Evolutionary conservation across 2,888 invertebrate species (phyloP).

Genomic region (Pardosa pseudoannulata): DNA sequence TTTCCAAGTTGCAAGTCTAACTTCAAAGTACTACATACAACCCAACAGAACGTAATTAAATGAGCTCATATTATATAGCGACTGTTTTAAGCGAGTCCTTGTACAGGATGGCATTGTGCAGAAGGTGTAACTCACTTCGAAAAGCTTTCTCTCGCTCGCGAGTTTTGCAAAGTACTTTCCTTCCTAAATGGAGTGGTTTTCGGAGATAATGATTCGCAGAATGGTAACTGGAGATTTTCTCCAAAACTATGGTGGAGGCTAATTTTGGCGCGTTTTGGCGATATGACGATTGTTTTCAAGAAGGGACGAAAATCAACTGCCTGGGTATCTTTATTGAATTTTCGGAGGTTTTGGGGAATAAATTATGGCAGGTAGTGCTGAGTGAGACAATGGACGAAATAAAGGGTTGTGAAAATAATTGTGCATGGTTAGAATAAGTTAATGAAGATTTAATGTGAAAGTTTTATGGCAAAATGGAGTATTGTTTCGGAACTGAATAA

Average conservation of each 20-base stretch:
- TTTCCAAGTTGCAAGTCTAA: too few species aligned
- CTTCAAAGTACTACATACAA: too few species aligned
- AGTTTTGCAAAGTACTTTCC: neutral
- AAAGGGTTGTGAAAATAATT: too few species aligned
- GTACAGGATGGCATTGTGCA: neutral
- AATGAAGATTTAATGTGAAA: neutral
- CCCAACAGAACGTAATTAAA: too few species aligned
- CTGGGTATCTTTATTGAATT: conserved; percentile 4
- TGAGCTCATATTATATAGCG: too few species aligned
- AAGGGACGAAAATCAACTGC: too few species aligned
- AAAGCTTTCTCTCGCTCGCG: too few species aligned
- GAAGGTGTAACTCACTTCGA: neutral
- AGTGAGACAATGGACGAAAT: neutral
- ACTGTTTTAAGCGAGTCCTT: too few species aligned
- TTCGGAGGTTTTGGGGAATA: neutral
- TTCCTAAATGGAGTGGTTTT: neutral
- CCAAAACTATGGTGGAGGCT: neutral
- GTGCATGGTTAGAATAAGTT: neutral
- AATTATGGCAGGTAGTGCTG: neutral
- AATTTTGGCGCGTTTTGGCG: neutral
- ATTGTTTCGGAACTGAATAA: too few species aligned
- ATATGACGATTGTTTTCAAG: neutral
- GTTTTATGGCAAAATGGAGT: neutral
- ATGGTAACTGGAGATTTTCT: neutral
- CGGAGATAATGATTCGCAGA: neutral